These are phyloP conservation scores for Abrostola triplasia DNA, from an alignment of 2,888 invertebrate species.

Conservation along the genomic window DNA sequence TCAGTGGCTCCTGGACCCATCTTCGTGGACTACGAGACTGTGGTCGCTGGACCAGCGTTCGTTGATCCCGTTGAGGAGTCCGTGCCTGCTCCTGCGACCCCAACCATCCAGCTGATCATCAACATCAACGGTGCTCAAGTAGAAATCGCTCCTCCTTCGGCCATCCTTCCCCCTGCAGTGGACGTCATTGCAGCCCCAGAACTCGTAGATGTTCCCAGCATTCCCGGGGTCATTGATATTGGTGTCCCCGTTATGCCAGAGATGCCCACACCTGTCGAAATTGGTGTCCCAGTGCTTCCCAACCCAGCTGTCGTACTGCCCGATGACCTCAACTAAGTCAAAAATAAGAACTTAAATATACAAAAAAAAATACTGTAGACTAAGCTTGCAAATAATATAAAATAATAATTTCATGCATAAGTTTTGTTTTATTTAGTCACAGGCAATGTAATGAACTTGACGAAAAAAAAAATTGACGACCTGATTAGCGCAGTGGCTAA, in stretches of 20 bases:
- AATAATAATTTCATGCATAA: too few species aligned
- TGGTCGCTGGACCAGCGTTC: constrained; percentile 1
- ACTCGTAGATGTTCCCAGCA: neutral
- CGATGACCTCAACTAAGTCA: constrained; percentile 51
- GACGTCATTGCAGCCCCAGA: neutral
- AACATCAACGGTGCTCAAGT: constrained; percentile 57
- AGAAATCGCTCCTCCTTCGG: neutral
- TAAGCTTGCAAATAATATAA: too few species aligned
- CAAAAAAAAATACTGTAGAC: neutral
- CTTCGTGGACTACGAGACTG: constrained; percentile 13
- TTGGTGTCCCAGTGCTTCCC: constrained; percentile 41
- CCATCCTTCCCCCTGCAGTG: neutral
- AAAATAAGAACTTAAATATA: too few species aligned
- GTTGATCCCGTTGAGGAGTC: neutral
- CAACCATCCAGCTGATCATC: constrained; percentile 65
- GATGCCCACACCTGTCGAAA: constrained; percentile 5
- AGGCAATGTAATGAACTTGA: too few species aligned
- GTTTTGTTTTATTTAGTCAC: too few species aligned
- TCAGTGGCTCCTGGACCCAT: constrained; percentile 44
- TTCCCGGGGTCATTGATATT: neutral
- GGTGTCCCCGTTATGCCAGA: neutral
- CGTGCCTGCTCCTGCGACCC: constrained; percentile 6
- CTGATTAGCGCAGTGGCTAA: too few species aligned
- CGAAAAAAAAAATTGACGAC: too few species aligned
- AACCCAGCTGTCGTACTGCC: constrained; percentile 44